Evolutionary conservation across 30 jellyfish, hydroid and myxozoan species (phyloP), one percentile per base, ranked within the genome.

Genomic region (Aurelia sp.): DNA sequence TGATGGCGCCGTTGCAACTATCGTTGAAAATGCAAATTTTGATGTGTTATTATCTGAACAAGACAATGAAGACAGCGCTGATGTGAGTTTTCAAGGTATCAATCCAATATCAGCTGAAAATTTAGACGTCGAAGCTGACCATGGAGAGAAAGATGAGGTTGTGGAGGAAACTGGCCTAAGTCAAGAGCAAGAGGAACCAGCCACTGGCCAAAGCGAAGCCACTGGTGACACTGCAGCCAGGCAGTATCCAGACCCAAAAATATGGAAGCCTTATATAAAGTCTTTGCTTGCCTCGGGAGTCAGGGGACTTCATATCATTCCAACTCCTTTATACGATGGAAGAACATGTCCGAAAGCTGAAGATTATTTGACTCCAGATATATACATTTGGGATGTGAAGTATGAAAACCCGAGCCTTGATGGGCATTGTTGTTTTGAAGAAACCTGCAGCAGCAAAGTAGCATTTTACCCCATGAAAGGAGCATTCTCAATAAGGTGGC

Each of bases 351-450:
- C 93, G 2, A 86, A 73, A 33, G 93, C 87, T 3, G 91, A 87
- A 61, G 96, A 86, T 21, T 86, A 80, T 84, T 63, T 92, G 31
- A 89, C 77, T 68, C 98, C 98, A 9, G 89, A 88, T 33, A 88
- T 92, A n/a, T 78, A 79, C 6, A 55, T 92, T 61, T 92, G 98
- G 98, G 98, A 92, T 83, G 63, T 82, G 61, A 92, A 87, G 71
- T 68, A 87, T 30, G 97, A 72, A 30, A 89, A 92, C 58, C 91
- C 96, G 0, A 84, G 89, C 33, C 44, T 83, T 13, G 80, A 87
- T 57, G 86, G 96, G 40, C 79, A 76, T 1, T 66, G 66, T 37
- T 87, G 96, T 63, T 74, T 91, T 2, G 57, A 40, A 18, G 86
- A 76, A 41, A 82, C 61, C n/a, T 87, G 96, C 63, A 66, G 77